phyloP scores from a whole-genome alignment of 2,797 vertebrate genomes.

The Cirrhinus mrigala region DNA sequence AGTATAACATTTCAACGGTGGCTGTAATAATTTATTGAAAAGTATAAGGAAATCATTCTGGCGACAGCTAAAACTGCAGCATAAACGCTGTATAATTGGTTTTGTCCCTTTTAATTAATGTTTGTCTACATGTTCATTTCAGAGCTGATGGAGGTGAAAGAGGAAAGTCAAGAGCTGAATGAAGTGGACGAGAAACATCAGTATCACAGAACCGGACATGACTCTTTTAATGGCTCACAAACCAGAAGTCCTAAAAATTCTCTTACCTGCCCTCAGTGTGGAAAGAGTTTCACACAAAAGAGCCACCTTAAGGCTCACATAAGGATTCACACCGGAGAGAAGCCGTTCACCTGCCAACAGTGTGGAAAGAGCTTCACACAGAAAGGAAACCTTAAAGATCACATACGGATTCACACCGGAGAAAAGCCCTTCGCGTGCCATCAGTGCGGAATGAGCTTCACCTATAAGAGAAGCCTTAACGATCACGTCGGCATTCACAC shows the following conservation, averaged over 20 bases:
- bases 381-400: conserved; percentile 21
- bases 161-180: not conserved
- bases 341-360: not conserved
- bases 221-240: not conserved
- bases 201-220: not conserved
- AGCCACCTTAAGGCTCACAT: not conserved
- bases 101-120: not conserved
- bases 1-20: too few relatives aligned
- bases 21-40: too few relatives aligned
- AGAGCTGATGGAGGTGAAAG: not conserved
- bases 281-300: not conserved
- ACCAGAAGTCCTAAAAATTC: not conserved
- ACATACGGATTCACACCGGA: not conserved
- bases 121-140: not conserved
- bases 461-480: not conserved
- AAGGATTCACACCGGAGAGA: not conserved
- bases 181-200: not conserved
- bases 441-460: conserved; percentile 9
- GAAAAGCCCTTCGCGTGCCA: not conserved
- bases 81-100: not conserved
- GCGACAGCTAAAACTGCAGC: not conserved
- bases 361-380: conserved; percentile 15
- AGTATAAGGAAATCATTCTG: too few relatives aligned
- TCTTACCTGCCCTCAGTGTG: not conserved
- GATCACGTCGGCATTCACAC: conserved; percentile 1